Percentiles rank a stretch among this genome's conserved stretches.
Conservation (phyloP, 1,140 invertebrate species). For the Drosophila albomicans region DNA sequence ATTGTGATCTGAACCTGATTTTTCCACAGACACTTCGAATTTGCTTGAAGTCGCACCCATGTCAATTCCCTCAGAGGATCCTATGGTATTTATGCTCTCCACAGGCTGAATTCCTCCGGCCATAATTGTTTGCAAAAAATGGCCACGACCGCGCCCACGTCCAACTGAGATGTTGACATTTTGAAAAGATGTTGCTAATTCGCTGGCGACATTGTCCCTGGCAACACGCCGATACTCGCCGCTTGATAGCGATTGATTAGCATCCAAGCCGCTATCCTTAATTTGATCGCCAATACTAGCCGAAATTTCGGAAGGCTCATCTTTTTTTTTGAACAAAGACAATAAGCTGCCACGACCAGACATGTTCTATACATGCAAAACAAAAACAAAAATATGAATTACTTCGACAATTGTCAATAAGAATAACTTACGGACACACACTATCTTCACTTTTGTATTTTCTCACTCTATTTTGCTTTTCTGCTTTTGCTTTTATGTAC, state of each 20-base stretch:
- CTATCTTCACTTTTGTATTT: no score
- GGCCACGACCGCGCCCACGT: conserved; percentile 24
- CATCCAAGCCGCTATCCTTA: conserved; percentile 37
- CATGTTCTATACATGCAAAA: conserved; percentile 29
- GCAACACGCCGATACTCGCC: conserved; percentile 11
- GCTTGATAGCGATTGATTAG: conserved; percentile 24
- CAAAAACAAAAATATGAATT: background rate
- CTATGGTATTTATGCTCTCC: background rate
- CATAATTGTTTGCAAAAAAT: conserved; percentile 23
- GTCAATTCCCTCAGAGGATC: background rate
- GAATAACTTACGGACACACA: background rate
- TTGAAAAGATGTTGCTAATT: conserved; percentile 13
- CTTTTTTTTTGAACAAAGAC: conserved; percentile 31
- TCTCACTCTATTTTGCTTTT: no score
- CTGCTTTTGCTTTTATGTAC: no score
- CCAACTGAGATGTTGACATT: conserved; percentile 31
- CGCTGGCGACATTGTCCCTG: conserved; percentile 10
- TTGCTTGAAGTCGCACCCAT: no score
- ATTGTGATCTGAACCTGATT: no score
- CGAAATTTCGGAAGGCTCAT: conserved; percentile 12
- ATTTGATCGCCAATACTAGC: conserved; percentile 17
- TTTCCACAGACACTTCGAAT: no score
- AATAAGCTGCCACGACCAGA: conserved; percentile 45
- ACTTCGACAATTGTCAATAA: no score
- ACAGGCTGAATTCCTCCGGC: background rate